Base-by-base conservation (phyloP, 2,888 invertebrate genomes). In the Polymixis lichenea region DNA sequence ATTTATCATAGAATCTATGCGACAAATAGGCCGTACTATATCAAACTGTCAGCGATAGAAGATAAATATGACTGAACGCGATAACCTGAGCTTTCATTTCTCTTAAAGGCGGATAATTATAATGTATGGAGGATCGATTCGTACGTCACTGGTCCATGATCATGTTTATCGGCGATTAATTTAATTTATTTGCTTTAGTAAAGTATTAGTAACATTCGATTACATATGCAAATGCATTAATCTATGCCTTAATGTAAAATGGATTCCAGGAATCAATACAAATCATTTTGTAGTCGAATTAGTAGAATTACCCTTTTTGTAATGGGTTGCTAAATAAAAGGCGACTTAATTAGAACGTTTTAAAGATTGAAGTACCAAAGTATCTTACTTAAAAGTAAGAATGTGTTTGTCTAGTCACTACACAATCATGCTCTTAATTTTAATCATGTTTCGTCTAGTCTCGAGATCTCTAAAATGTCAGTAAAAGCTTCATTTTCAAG, bases 21-120 rank as follows among this genome's bases (percentile, higher is more conserved):
- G 84, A 88, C 81, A 87, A 84, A 87, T 80, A 77, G 79, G 11
- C 51, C 28, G 43, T 73, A 64, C 80, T 78, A 74, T 75, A 78
- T 87, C 87, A 77, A 74, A 28, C 82, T 80, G 81, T 82, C 82
- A 46, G 28, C 17, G 32, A 46, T 69, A 76, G 58, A 79, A 77
- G 58, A 81, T 80, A 84, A 73, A 84, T 81, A 81, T 67, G 62
- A 72, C 60, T 22, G 58, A 69, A 80, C 58, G 22, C 77, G 53
- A 82, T 84, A 72, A 68, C 51, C 38, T 6, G 49, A 61, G 64
- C 69, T 75, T 79, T 73, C 74, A 61, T 70, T 78, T 75, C 69
- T 76, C 43, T 74, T 77, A 70, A 64, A 56, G 46, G 70, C 6
- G n/a, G 55, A 67, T 73, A 80, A 73, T 73, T 80, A 60, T 75